A percentile compares a stretch with the other conserved stretches of the same genome.
These are phyloP conservation scores for Eupelmus urozonus DNA, from an alignment of 2,888 invertebrate genomes.

Conservation along the genomic window DNA sequence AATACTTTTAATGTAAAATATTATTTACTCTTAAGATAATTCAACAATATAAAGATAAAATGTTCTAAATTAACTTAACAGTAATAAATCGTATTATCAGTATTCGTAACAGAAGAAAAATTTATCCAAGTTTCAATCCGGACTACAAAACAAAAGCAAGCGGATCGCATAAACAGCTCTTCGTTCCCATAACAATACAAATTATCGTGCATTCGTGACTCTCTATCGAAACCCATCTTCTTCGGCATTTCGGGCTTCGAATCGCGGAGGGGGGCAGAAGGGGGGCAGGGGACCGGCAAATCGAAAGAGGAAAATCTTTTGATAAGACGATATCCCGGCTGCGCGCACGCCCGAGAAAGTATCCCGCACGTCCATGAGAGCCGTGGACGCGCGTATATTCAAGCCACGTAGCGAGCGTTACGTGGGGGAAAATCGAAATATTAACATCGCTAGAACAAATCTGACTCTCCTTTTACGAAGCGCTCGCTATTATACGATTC, in stretches of 20 bases:
- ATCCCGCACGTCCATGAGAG: too few relatives aligned
- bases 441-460: constrained; percentile 51
- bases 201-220: constrained; percentile 9
- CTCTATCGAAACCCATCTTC: background rate
- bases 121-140: too few relatives aligned
- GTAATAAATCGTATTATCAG: too few relatives aligned
- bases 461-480: constrained; percentile 1
- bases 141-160: too few relatives aligned
- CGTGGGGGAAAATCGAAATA: constrained; percentile 38
- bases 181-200: constrained; percentile 14
- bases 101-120: too few relatives aligned
- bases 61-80: too few relatives aligned
- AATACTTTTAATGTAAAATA: too few relatives aligned
- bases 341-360: background rate
- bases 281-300: constrained; percentile 10
- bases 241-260: background rate
- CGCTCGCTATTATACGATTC: too few relatives aligned
- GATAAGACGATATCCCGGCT: constrained; percentile 1
- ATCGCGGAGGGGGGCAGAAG: background rate
- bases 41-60: too few relatives aligned
- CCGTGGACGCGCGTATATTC: constrained; percentile 18
- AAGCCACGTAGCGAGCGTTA: constrained; percentile 32
- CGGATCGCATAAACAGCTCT: too few relatives aligned
- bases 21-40: too few relatives aligned
- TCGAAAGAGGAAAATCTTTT: constrained; percentile 14